Evolutionary conservation across 2,113 vertebrate genomes (phyloP).

Genomic region (Peucedramus taeniatus): DNA sequence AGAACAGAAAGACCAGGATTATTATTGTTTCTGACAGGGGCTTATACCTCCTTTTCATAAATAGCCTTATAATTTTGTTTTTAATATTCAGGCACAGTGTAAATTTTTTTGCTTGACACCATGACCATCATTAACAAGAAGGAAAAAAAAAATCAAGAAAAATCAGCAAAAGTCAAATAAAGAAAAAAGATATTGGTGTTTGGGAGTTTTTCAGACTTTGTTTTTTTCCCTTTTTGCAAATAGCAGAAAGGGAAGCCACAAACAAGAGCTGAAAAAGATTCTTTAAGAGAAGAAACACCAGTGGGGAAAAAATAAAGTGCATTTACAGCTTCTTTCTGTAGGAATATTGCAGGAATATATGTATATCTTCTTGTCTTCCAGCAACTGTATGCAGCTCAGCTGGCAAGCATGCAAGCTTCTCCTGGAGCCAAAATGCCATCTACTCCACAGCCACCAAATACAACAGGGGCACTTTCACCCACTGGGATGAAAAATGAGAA

Average conservation of each 20-base stretch:
- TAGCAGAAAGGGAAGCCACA: not conserved
- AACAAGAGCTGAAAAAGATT: not conserved
- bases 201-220: not conserved
- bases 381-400: constrained; percentile 98
- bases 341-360: constrained; percentile 23
- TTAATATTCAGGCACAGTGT: not conserved
- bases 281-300: not conserved
- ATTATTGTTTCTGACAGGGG: not conserved
- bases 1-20: not conserved
- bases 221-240: not conserved
- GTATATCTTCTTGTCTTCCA: constrained; percentile 78
- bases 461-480: constrained; percentile 90
- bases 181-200: not conserved
- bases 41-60: not conserved
- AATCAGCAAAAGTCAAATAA: not conserved
- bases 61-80: not conserved
- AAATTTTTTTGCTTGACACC: not conserved
- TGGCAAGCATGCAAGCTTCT: constrained; percentile 99
- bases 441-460: constrained; percentile 89
- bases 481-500: constrained; percentile 97
- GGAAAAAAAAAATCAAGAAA: not conserved
- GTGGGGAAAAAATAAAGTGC: not conserved
- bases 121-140: not conserved
- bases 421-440: constrained; percentile 98
- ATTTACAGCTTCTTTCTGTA: not conserved